Base-by-base conservation (phyloP, 2,888 invertebrate genomes). In the Temnothorax unifasciatus region DNA sequence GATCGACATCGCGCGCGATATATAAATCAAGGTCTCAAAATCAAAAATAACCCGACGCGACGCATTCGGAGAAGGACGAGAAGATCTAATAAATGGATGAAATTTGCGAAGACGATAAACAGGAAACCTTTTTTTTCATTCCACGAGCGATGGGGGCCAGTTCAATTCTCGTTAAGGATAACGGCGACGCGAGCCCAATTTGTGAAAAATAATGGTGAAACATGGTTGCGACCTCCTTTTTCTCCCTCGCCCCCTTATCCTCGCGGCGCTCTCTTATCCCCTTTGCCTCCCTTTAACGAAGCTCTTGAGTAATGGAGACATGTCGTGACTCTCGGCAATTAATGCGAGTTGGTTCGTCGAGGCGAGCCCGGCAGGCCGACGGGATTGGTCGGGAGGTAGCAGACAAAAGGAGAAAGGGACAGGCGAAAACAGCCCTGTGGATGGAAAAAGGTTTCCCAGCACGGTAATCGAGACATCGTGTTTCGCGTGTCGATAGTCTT, bases 291-390 rank as follows among this genome's bases (percentile, higher is more conserved):
- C 83, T 84, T 82, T 85, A 84, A 88, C 88, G 84, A 87, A 84
- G 85, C 85, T 84, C 85, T 88, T 90, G 90, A 91, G 90, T 92
- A 93, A 93, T 92, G 92, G 91, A 90, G 91, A 92, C 91, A 91
- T 92, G 91, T 89, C 92, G 92, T 92, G 93, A 92, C 91, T 89
- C 69, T 74, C 71, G 84, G 88, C 92, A 92, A 93, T 93, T 93
- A 93, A 93, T 93, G 89, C 87, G 88, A 88, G 83, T 90, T 90
- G 89, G 87, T 85, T 86, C 82, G 86, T 87, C 87, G 86, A 85
- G 87, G 84, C 76, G 85, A 76, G 68, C 71, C 68, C 71, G 75
- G 81, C 15, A 73, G 57, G 82, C 82, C 73, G 74, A 61, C 61
- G 64, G 63, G 76, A 50, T 73, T 63, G 79, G 69, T 54, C 21